Percentiles rank a stretch among this genome's conserved stretches.
phyloP scores from a whole-genome alignment of 53 echinoderm and acorn worm species.

The Antedon mediterranea region DNA sequence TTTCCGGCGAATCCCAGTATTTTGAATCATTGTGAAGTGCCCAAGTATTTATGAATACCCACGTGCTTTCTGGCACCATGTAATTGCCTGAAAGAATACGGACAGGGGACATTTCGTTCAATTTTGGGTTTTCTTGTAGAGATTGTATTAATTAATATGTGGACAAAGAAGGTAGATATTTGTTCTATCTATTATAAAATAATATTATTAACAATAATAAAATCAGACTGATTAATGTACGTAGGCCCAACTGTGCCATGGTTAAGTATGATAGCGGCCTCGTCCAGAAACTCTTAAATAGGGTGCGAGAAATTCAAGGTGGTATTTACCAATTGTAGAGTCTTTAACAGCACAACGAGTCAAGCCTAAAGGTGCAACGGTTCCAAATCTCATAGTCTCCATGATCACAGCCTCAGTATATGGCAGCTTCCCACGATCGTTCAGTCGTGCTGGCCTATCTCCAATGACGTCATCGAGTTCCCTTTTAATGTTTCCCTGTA shows the following conservation, averaged over 20 bases:
- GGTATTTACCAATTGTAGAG: not conserved
- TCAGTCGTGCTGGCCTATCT: not conserved
- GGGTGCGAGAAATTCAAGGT: too few relatives aligned
- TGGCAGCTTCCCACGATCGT: not conserved
- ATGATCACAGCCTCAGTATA: not conserved
- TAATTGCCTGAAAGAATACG: not conserved
- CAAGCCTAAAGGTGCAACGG: not conserved
- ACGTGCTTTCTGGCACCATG: not conserved
- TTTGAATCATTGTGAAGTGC: not conserved
- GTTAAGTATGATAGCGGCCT: too few relatives aligned
- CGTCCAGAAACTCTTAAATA: too few relatives aligned
- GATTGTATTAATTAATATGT: too few relatives aligned
- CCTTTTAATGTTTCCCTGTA: not conserved
- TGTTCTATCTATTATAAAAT: too few relatives aligned
- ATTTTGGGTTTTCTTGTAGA: too few relatives aligned
- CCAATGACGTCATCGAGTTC: not conserved
- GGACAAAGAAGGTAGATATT: too few relatives aligned
- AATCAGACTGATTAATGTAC: too few relatives aligned
- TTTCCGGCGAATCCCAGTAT: not conserved
- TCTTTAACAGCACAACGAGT: not conserved
- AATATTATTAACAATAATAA: too few relatives aligned
- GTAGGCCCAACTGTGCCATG: too few relatives aligned
- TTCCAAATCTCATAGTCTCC: not conserved
- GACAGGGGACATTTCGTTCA: too few relatives aligned
- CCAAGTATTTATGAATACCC: not conserved